These are phyloP conservation scores for Emydura subglobosa DNA, from an alignment of 2,113 vertebrate genomes.

Conservation along the genomic window DNA sequence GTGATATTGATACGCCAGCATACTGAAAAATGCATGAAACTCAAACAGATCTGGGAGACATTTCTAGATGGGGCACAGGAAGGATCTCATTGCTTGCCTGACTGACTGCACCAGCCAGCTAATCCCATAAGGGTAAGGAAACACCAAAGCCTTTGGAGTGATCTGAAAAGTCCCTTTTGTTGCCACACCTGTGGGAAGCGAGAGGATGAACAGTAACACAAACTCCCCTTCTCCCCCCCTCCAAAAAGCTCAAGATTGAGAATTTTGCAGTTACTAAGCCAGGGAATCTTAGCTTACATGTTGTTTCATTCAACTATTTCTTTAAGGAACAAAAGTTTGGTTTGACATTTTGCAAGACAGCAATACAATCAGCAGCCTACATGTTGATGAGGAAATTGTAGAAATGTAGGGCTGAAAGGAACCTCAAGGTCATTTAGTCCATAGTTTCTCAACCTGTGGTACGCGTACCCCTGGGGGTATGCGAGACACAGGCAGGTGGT, in stretches of 20 bases:
- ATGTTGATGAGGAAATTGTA: rapidly evolving
- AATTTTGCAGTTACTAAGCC: too few species aligned
- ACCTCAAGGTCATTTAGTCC: too few species aligned
- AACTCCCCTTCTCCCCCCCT: rapidly evolving
- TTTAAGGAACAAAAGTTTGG: constrained; percentile 34
- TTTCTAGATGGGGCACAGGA: not conserved
- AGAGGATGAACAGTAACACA: not conserved
- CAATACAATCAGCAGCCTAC: not conserved
- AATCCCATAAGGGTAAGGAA: not conserved
- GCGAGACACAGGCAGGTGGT: too few species aligned
- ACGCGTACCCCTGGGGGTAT: too few species aligned
- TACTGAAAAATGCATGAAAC: not conserved
- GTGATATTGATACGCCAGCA: not conserved
- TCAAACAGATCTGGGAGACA: not conserved
- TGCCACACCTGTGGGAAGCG: not conserved
- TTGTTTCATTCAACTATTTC: not conserved
- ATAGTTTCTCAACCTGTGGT: too few species aligned
- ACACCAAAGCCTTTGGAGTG: not conserved
- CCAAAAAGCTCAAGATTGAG: not conserved
- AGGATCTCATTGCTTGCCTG: not conserved
- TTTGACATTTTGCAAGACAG: constrained; percentile 8
- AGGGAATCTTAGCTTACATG: not conserved
- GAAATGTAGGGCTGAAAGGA: not conserved
- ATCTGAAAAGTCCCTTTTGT: not conserved
- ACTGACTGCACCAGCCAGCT: not conserved